Evolutionary conservation across 2,888 invertebrate species (phyloP).

Genomic region (Diachrysia chrysitis): DNA sequence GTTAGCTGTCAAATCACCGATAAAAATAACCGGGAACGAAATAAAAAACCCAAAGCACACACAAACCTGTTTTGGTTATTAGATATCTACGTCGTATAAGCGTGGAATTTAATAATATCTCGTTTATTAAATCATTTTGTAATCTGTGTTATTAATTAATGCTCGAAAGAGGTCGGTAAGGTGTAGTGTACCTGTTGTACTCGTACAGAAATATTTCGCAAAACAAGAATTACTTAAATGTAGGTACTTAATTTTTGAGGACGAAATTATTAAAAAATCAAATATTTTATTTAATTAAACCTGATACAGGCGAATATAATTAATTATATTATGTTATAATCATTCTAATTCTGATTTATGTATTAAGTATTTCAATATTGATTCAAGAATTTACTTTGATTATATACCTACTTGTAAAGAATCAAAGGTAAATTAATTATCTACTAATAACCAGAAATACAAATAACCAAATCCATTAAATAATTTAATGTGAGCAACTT

Average conservation of each 20-base stretch:
- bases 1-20: constrained; percentile 1
- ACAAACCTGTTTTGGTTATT: constrained; percentile 3
- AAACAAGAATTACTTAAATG: not conserved
- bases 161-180: constrained; percentile 5
- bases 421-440: too few species aligned
- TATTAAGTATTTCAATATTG: too few species aligned
- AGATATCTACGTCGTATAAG: not conserved
- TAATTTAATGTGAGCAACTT: not conserved
- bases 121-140: constrained; percentile 6
- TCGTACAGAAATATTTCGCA: not conserved
- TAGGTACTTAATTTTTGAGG: not conserved
- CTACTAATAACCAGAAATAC: not conserved
- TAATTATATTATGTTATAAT: too few species aligned
- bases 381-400: too few species aligned
- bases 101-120: constrained; percentile 8
- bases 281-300: too few species aligned
- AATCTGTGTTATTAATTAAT: constrained; percentile 7
- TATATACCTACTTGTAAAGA: too few species aligned
- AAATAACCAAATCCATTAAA: not conserved
- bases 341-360: too few species aligned
- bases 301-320: too few species aligned
- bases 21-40: constrained; percentile 1
- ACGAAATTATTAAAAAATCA: not conserved
- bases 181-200: not conserved
- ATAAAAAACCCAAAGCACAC: constrained; percentile 1